A percentile compares a stretch with the other conserved stretches of the same genome.
phyloP scores from a whole-genome alignment of 2,888 invertebrate genomes.

The Drosophila mimica region DNA sequence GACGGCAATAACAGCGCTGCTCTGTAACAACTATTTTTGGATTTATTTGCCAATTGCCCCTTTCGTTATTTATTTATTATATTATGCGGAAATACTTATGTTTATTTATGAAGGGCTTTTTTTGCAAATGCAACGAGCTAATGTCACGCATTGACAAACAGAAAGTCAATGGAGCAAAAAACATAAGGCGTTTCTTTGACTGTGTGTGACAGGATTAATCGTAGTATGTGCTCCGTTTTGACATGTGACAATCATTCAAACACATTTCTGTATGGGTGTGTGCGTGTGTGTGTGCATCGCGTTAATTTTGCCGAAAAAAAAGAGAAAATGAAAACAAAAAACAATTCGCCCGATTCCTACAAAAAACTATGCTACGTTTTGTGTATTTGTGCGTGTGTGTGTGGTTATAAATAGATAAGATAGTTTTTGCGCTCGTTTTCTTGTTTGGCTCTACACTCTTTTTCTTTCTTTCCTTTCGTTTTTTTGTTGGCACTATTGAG shows the following conservation, averaged over 20 bases:
- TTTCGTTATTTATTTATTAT: constrained; percentile 32
- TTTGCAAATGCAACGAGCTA: constrained; percentile 55
- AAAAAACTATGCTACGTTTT: constrained; percentile 66
- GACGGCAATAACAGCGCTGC: constrained; percentile 33
- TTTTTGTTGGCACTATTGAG: constrained; percentile 56
- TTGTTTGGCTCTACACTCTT: constrained; percentile 39
- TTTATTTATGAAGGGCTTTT: constrained; percentile 33
- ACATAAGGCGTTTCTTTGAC: neutral
- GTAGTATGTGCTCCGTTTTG: constrained; percentile 56
- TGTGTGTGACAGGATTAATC: constrained; percentile 60
- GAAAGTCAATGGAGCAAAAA: constrained; percentile 10
- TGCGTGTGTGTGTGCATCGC: constrained; percentile 5
- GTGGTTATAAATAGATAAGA: constrained; percentile 74
- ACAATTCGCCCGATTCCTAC: constrained; percentile 17
- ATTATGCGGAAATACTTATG: constrained; percentile 13
- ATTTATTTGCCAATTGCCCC: constrained; percentile 40
- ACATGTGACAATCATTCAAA: constrained; percentile 73
- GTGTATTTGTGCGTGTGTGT: constrained; percentile 14
- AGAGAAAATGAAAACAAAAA: constrained; percentile 8
- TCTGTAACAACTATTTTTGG: constrained; percentile 56
- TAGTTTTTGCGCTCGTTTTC: constrained; percentile 68
- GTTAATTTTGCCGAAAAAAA: constrained; percentile 6
- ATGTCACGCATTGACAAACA: constrained; percentile 60
- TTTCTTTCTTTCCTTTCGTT: constrained; percentile 14
- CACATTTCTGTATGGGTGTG: constrained; percentile 15